Percentiles rank a stretch among this genome's conserved stretches.
Evolutionary conservation across 2,797 vertebrate genomes (phyloP).

Genomic region (Capromys pilorides): DNA sequence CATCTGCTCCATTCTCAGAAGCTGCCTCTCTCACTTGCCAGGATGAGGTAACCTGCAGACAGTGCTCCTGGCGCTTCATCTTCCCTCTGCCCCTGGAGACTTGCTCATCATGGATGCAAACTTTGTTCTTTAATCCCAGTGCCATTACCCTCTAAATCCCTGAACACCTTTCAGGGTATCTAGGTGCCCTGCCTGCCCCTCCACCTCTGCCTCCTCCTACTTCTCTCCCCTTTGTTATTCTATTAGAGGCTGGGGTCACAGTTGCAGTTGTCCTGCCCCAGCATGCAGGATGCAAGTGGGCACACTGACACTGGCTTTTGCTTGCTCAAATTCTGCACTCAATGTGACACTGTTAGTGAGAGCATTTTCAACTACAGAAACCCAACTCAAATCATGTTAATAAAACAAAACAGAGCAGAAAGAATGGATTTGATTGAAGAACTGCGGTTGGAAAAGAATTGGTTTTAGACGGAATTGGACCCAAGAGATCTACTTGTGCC

Average conservation of each 20-base stretch:
- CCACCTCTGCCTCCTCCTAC: not conserved
- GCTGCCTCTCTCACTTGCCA: no score
- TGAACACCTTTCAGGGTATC: not conserved
- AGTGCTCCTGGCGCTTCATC: not conserved
- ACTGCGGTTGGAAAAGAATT: not conserved
- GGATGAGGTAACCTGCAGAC: no score
- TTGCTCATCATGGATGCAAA: not conserved
- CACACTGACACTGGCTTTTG: not conserved
- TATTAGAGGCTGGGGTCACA: not conserved
- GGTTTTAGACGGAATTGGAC: not conserved
- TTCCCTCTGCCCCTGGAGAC: not conserved
- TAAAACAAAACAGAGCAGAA: constrained; percentile 7
- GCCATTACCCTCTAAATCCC: not conserved
- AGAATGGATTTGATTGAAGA: no score
- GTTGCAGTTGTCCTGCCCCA: not conserved
- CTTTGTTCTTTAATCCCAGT: no score
- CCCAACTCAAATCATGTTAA: not conserved
- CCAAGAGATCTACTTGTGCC: not conserved
- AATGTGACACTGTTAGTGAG: not conserved
- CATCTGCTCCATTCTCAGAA: no score
- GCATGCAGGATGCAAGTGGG: not conserved
- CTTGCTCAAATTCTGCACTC: not conserved
- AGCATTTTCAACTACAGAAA: constrained; percentile 5
- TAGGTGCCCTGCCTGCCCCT: not conserved
- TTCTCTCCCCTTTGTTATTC: not conserved